Evolutionary conservation across 2,113 vertebrate species (phyloP).

Genomic region (Marmota flaviventris): DNA sequence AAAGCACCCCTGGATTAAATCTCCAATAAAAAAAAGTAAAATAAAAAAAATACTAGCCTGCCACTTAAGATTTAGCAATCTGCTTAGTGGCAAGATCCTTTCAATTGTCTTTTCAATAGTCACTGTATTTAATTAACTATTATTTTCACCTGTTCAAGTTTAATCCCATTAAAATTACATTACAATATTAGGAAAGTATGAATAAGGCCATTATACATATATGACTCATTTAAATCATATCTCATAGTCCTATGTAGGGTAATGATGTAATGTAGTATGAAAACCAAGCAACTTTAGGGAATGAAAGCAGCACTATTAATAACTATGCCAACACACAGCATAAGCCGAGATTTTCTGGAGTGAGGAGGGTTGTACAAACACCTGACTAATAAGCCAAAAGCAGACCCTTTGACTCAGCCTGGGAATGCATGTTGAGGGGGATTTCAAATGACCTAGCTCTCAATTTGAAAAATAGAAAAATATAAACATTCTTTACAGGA

Average conservation of each 20-base stretch:
- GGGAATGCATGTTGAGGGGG: not conserved
- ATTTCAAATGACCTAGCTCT: not conserved
- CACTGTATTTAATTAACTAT: not conserved
- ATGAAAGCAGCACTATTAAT: conserved; percentile 71
- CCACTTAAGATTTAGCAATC: not conserved
- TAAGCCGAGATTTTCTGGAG: not conserved
- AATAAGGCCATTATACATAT: conserved; percentile 24
- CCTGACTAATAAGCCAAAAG: conserved; percentile 19
- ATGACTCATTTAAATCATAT: conserved; percentile 70
- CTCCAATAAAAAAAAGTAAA: not conserved
- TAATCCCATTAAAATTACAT: conserved; percentile 55
- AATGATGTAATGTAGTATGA: conserved; percentile 31
- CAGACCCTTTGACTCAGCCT: not conserved
- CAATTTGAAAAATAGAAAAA: not conserved
- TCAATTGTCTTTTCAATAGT: conserved; percentile 9
- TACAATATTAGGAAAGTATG: conserved; percentile 35
- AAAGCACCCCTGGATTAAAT: no score
- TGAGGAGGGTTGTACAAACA: not conserved
- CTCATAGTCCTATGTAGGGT: conserved; percentile 23
- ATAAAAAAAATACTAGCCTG: not conserved
- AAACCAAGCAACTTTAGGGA: conserved; percentile 41
- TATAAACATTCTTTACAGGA: not conserved
- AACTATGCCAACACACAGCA: conserved; percentile 53
- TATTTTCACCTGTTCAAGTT: conserved; percentile 32
- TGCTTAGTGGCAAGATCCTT: not conserved